These are phyloP conservation scores for Neoaliturus tenellus DNA, from an alignment of 2,888 invertebrate species.

Conservation along the genomic window DNA sequence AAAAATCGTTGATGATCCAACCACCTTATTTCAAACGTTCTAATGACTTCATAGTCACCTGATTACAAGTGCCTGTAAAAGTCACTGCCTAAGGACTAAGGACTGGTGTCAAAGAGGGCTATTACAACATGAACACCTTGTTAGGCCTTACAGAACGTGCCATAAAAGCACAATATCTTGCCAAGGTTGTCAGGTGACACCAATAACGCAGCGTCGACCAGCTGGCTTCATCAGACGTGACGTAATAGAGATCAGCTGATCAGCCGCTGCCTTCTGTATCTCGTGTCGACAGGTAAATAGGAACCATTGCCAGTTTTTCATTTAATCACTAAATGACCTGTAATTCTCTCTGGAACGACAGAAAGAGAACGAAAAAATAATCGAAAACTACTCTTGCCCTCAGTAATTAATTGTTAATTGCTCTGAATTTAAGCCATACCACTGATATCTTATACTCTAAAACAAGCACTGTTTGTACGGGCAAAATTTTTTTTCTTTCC, in stretches of 20 bases:
- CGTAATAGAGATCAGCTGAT: neutral
- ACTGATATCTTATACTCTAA: too few relatives aligned
- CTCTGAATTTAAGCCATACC: too few relatives aligned
- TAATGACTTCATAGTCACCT: too few relatives aligned
- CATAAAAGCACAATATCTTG: conserved; percentile 41
- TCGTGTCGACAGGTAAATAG: neutral
- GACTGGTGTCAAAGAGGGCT: neutral
- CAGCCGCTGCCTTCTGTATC: neutral
- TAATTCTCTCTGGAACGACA: too few relatives aligned
- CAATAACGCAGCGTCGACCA: conserved; percentile 27
- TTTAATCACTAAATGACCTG: too few relatives aligned
- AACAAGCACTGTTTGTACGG: too few relatives aligned
- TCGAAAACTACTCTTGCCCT: too few relatives aligned
- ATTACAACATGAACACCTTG: conserved; percentile 12
- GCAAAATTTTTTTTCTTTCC: too few relatives aligned
- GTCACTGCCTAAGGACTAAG: neutral
- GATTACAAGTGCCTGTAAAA: neutral
- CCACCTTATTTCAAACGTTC: too few relatives aligned
- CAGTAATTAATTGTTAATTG: too few relatives aligned
- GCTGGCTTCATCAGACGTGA: conserved; percentile 37
- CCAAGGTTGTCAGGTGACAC: conserved; percentile 43
- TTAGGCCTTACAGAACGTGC: conserved; percentile 9
- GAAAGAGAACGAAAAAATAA: too few relatives aligned
- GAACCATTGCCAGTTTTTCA: neutral
- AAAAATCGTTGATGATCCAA: too few relatives aligned